Percentiles rank a stretch among this genome's conserved stretches.
These are phyloP conservation scores for Siphonodentalium dalli DNA, from an alignment of 2,888 invertebrate species.

Conservation along the genomic window DNA sequence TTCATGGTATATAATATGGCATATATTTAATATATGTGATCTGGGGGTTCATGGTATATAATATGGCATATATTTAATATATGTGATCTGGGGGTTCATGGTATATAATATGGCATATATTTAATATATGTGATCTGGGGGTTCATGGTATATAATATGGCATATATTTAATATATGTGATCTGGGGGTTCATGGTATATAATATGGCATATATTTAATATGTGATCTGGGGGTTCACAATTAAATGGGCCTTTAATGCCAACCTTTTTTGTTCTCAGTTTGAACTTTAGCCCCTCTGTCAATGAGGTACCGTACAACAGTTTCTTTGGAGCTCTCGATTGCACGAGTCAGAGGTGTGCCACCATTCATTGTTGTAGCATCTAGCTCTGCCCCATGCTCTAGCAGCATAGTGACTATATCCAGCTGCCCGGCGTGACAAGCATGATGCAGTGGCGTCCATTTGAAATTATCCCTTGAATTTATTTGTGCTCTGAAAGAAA, in stretches of 20 bases:
- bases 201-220: no score
- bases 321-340: constrained; percentile 61
- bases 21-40: no score
- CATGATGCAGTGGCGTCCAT: constrained; percentile 66
- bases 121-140: no score
- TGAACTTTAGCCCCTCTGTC: constrained; percentile 60
- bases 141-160: no score
- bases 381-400: constrained; percentile 60
- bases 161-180: no score
- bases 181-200: no score
- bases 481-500: constrained; percentile 54
- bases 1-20: no score
- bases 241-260: background rate
- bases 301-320: constrained; percentile 61
- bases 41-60: no score
- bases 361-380: constrained; percentile 61
- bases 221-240: no score
- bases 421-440: constrained; percentile 62
- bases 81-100: no score
- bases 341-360: constrained; percentile 64
- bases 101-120: no score
- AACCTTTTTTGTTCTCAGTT: constrained; percentile 63
- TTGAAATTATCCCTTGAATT: constrained; percentile 65
- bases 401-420: constrained; percentile 62
- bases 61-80: no score